Conservation (phyloP, 2,888 invertebrate genomes). For the Ichneumoninae sp. region DNA sequence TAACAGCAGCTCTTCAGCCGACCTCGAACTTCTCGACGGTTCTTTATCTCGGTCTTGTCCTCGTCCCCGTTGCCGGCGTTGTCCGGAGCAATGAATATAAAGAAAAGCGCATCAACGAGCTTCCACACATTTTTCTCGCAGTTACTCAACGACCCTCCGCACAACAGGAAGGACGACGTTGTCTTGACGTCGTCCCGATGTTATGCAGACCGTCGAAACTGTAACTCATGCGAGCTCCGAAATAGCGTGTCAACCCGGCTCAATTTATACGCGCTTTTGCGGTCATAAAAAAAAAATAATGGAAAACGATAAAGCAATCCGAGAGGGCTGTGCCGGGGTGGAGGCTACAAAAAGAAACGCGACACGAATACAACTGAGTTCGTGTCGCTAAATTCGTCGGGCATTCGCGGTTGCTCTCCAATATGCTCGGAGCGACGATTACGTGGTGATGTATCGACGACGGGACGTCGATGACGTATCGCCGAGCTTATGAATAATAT, state of each 20-base stretch:
- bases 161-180: not conserved
- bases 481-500: not conserved
- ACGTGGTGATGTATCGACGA: not conserved
- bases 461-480: not conserved
- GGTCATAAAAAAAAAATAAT: not conserved
- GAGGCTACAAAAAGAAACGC: not conserved
- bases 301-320: not conserved
- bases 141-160: not conserved
- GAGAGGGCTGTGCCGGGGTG: not conserved
- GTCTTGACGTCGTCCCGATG: not conserved
- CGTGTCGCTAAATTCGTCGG: not conserved
- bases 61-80: slow-evolving; percentile 15
- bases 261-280: slow-evolving; percentile 4
- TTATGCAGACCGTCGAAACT: not conserved
- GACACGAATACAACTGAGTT: not conserved
- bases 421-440: not conserved
- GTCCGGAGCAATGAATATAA: slow-evolving; percentile 20
- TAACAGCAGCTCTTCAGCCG: slow-evolving; percentile 22
- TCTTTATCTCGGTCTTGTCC: not conserved
- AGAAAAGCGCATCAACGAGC: slow-evolving; percentile 12
- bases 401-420: not conserved
- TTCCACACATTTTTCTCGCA: not conserved
- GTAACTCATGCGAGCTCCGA: not conserved
- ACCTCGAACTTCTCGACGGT: slow-evolving; percentile 52
- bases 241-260: not conserved